Evolutionary conservation across 2,797 vertebrate species (phyloP).

Genomic region (Macrochelys suwanniensis): DNA sequence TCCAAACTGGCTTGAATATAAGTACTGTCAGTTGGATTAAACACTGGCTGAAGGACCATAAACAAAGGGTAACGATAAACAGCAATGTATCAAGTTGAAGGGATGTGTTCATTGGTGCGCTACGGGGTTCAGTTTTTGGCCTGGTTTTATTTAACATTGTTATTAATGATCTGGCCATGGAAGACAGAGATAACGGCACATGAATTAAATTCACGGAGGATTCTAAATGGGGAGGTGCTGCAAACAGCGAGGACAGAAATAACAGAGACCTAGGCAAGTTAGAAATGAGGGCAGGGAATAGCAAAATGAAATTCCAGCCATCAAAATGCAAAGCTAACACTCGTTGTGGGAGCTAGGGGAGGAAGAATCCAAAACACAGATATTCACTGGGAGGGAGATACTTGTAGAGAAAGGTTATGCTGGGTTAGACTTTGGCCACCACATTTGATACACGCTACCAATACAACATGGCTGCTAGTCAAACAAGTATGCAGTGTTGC

Average conservation of each 20-base stretch:
- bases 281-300: slow-evolving; percentile 20
- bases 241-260: slow-evolving; percentile 41
- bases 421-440: background rate
- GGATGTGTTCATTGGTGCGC: slow-evolving; percentile 42
- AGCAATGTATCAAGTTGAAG: slow-evolving; percentile 55
- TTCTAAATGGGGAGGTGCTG: slow-evolving; percentile 43
- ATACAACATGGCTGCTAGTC: accelerated
- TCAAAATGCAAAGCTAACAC: background rate
- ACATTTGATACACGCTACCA: accelerated
- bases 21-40: background rate
- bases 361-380: slow-evolving; percentile 1
- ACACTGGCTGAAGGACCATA: background rate
- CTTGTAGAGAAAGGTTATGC: background rate
- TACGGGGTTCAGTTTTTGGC: slow-evolving; percentile 43
- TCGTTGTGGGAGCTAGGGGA: background rate
- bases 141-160: slow-evolving; percentile 62
- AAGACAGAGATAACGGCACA: slow-evolving; percentile 57
- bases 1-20: slow-evolving; percentile 44
- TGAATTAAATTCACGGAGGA: slow-evolving; percentile 57
- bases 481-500: background rate
- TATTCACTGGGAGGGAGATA: slow-evolving; percentile 7
- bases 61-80: slow-evolving; percentile 71
- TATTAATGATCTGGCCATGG: slow-evolving; percentile 69
- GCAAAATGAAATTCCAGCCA: slow-evolving; percentile 16
- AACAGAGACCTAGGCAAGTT: slow-evolving; percentile 8